Evolutionary conservation across 2,797 vertebrate genomes (phyloP).

Genomic region (Protosalanx chinensis): DNA sequence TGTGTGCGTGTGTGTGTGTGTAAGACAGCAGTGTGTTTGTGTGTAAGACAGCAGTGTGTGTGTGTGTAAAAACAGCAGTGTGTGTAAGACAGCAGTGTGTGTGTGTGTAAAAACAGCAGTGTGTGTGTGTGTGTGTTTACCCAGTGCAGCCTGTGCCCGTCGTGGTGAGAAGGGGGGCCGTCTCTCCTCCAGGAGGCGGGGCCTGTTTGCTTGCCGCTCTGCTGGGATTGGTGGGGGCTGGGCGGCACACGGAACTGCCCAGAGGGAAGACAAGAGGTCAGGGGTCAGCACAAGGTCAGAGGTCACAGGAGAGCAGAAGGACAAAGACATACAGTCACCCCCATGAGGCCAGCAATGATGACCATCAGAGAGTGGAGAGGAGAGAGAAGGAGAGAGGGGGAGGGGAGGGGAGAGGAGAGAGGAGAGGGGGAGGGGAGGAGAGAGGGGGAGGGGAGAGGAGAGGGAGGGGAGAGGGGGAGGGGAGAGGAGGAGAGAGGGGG

Average conservation of each 20-base stretch:
- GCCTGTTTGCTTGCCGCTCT: conserved; percentile 55
- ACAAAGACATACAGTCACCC: neutral
- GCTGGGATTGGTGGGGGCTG: conserved; percentile 62
- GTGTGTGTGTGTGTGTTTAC: conserved; percentile 42
- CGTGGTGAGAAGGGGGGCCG: conserved; percentile 33
- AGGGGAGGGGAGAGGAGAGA: no score
- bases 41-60: neutral
- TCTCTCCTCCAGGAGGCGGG: conserved; percentile 74
- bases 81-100: neutral
- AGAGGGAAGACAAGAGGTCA: conserved; percentile 31
- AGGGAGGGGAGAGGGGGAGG: no score
- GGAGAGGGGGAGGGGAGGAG: no score
- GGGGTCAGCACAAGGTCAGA: conserved; percentile 36
- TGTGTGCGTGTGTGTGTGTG: no score
- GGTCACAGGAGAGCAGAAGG: conserved; percentile 38
- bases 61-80: neutral
- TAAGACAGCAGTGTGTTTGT: conserved; percentile 13
- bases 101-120: neutral
- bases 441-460: no score
- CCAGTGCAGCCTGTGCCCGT: conserved; percentile 46
- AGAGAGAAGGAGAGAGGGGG: no score
- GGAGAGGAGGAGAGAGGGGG: no score
- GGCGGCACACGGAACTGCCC: conserved; percentile 73
- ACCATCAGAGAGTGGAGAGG: no score
- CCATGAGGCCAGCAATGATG: no score